These are phyloP conservation scores for Pterocles burchelli DNA, from an alignment of 2,113 vertebrate genomes.

Conservation along the genomic window DNA sequence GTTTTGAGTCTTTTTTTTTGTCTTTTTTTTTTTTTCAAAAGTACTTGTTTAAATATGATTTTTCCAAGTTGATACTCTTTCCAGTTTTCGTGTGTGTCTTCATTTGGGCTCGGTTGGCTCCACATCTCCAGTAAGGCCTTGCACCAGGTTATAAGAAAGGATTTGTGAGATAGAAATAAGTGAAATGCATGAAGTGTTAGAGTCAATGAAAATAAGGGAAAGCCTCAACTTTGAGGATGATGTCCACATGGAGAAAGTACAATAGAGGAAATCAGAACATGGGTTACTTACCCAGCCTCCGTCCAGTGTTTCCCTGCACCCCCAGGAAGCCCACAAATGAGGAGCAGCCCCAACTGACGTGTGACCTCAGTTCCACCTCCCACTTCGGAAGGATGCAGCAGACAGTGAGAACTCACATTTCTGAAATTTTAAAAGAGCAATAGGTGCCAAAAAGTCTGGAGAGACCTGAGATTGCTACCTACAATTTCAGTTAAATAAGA, in stretches of 20 bases:
- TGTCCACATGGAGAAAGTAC: neutral
- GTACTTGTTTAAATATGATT: neutral
- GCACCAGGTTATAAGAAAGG: neutral
- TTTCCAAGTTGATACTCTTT: neutral
- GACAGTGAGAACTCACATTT: neutral
- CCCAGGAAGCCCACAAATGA: neutral
- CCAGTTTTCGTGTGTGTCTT: neutral
- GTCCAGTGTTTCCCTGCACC: neutral
- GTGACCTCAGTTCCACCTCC: neutral
- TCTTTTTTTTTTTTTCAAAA: neutral
- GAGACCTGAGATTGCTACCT: neutral
- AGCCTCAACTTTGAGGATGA: neutral
- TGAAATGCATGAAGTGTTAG: neutral
- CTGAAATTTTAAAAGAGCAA: neutral
- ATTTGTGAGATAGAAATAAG: neutral
- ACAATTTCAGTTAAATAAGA: neutral
- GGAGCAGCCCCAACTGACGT: fast-evolving
- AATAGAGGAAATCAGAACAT: neutral
- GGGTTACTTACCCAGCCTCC: neutral
- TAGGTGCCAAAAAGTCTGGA: neutral
- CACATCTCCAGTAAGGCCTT: neutral
- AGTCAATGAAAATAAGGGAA: neutral
- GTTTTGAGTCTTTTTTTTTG: neutral
- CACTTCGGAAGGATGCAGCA: fast-evolving
- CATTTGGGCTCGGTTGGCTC: neutral